phyloP scores from a whole-genome alignment of 2,888 invertebrate species.

The Cantharis rufa region DNA sequence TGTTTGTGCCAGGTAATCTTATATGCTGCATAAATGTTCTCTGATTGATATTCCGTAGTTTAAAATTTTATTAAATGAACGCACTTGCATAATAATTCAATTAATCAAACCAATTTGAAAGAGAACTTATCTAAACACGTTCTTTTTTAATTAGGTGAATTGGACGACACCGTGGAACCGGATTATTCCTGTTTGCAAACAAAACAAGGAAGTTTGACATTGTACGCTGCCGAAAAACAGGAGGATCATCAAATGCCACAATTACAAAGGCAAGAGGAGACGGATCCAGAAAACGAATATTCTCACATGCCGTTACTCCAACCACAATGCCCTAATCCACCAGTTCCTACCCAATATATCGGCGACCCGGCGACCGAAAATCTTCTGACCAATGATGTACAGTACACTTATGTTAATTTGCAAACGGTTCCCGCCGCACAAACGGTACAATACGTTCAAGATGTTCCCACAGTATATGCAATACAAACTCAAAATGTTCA shows the following conservation, averaged over 20 bases:
- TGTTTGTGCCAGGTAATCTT: too few species aligned
- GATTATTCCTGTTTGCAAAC: conserved; percentile 8
- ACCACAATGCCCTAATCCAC: neutral
- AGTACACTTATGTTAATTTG: conserved; percentile 11
- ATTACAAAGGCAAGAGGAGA: conserved; percentile 1
- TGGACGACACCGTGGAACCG: neutral
- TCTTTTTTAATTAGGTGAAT: neutral
- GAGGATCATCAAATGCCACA: conserved; percentile 12
- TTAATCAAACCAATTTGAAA: too few species aligned
- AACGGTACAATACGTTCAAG: conserved; percentile 6
- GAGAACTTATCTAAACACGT: neutral
- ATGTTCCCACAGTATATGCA: conserved; percentile 2
- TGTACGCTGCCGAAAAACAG: neutral
- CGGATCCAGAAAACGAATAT: neutral
- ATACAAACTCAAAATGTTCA: conserved; percentile 10
- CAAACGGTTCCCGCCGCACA: conserved; percentile 16
- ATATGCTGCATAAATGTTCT: too few species aligned
- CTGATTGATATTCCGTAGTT: too few species aligned
- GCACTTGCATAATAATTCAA: too few species aligned
- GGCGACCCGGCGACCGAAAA: neutral
- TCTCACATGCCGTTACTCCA: conserved; percentile 11
- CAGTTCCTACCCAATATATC: neutral
- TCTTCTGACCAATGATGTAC: neutral
- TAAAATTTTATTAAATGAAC: too few species aligned
- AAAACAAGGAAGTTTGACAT: conserved; percentile 7